Base-by-base conservation (phyloP, 2,888 invertebrate genomes). In the Agriopis marginaria region DNA sequence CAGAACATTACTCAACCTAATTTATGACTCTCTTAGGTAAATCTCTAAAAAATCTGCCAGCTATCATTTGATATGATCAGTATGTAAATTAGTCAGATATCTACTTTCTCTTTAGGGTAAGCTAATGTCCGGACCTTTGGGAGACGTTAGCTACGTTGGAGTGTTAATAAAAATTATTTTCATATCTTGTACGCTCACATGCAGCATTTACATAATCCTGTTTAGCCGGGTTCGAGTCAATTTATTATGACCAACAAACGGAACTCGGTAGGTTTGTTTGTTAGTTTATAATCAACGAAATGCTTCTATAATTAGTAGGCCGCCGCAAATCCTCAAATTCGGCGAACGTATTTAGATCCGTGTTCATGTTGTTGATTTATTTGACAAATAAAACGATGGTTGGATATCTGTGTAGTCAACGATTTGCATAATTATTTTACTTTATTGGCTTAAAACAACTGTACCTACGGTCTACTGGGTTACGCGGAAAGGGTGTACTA, bases 171-270 rank as follows among this genome's bases (percentile, higher is more conserved):
- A 63, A 63, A 70, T 70, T 65, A 70, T 66, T 66, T 66, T 66
- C 65, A 32, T 66, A 70, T 69, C 65, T 65, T 32, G 32, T 51
- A 47, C 64, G 65, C 56, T 56, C 69, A 62, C 69, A 56, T 65
- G 56, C 64, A 40, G 39, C 50, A 65, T 69, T 69, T 69, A 53
- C 69, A 65, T 69, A 69, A 65, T 69, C 61, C 65, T 62, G 56
- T 65, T 65, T 69, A 56, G 14, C 32, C 44, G 55, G 50, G 59
- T 50, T 44, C 55, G 49, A 44, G 60, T 47, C 58, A 72, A 67
- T 62, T 72, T 69, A 64, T 60, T 58, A 39, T 64, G 60, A 51
- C 68, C 54, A 58, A 59, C 70, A 61, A 68, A 63, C 68, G 61
- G 63, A 66, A 67, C 65, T 61, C 50, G n/a, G 65, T 64, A 55